These are phyloP conservation scores for Coboldia fuscipes DNA, from an alignment of 1,140 invertebrate genomes.

Conservation along the genomic window DNA sequence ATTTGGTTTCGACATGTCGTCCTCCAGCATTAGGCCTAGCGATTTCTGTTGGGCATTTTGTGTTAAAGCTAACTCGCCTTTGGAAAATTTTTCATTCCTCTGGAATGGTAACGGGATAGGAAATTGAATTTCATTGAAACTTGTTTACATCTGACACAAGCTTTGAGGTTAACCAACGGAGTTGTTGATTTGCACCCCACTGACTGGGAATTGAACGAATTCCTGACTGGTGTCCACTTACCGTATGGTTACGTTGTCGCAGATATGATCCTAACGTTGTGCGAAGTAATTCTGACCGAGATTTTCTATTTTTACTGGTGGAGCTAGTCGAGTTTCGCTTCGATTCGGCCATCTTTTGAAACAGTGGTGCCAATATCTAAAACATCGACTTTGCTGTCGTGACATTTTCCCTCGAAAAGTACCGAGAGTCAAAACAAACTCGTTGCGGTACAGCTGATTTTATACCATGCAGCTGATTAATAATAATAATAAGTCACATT, in stretches of 20 bases:
- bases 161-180: background rate
- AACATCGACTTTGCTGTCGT: no score
- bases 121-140: background rate
- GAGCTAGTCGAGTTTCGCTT: conserved; percentile 1
- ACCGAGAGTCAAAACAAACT: no score
- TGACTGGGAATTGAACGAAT: background rate
- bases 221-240: conserved; percentile 6
- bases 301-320: conserved; percentile 13
- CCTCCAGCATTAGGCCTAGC: conserved; percentile 17
- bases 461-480: no score
- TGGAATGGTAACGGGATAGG: conserved; percentile 2
- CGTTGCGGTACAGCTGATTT: no score
- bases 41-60: conserved; percentile 19
- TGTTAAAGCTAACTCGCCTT: conserved; percentile 15
- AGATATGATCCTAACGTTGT: conserved; percentile 15
- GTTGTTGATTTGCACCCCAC: background rate
- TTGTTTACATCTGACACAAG: background rate
- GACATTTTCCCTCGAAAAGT: no score
- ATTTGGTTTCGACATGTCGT: conserved; percentile 16
- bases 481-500: no score
- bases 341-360: background rate
- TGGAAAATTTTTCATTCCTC: conserved; percentile 16
- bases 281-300: conserved; percentile 15
- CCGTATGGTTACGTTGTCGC: conserved; percentile 20
- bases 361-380: no score